Percentiles rank a stretch among this genome's conserved stretches.
Conservation (phyloP, 2,797 vertebrate species). For the Micromesistius poutassou region DNA sequence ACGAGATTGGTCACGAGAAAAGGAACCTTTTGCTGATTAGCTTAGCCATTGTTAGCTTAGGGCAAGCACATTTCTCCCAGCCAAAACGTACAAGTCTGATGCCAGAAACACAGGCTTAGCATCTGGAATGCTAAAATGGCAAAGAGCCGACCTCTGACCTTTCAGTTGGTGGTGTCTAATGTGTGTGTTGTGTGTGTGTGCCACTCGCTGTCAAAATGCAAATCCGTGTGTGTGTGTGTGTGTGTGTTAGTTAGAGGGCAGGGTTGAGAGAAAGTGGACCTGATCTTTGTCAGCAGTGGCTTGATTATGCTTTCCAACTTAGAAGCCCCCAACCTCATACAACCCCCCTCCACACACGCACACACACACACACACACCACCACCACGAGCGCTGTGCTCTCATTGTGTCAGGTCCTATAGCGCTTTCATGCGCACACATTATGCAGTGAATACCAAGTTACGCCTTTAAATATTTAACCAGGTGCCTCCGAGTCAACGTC, state of each 20-base stretch:
- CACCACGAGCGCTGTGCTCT: background rate
- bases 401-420: constrained; percentile 1
- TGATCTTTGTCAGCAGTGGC: constrained; percentile 51
- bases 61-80: background rate
- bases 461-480: background rate
- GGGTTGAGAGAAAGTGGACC: constrained; percentile 40
- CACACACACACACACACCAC: background rate
- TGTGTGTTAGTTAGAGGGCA: background rate
- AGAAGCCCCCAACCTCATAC: background rate
- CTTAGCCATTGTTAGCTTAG: background rate
- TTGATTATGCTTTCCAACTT: constrained; percentile 40
- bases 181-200: constrained; percentile 45
- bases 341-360: too few relatives aligned
- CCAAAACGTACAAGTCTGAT: constrained; percentile 1
- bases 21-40: background rate
- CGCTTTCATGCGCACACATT: background rate
- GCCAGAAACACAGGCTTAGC: constrained; percentile 25
- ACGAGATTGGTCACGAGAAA: background rate
- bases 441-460: background rate
- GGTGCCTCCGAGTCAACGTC: background rate
- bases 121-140: constrained; percentile 61
- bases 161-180: constrained; percentile 49
- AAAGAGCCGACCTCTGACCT: constrained; percentile 53
- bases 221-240: constrained; percentile 19
- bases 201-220: constrained; percentile 61